These are phyloP conservation scores for Montipora capitata DNA, from an alignment of 92 coral and sea anemone genomes.

Conservation along the genomic window DNA sequence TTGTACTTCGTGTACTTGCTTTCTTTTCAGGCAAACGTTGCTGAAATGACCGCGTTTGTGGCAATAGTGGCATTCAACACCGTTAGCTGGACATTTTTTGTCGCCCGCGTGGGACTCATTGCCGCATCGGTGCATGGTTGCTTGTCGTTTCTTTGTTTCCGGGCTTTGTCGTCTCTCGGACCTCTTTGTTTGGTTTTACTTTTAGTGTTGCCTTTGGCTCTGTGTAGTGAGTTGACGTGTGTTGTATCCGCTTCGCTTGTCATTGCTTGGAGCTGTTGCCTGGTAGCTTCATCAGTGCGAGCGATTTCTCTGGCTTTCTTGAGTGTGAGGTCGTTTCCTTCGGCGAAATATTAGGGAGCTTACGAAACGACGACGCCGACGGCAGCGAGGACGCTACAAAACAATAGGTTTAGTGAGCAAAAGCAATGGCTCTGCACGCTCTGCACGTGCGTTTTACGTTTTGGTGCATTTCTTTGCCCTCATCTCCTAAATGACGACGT, in stretches of 20 bases:
- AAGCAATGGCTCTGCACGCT: no score
- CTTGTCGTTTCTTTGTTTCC: background rate
- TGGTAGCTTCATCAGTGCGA: slow-evolving; percentile 70
- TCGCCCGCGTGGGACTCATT: slow-evolving; percentile 29
- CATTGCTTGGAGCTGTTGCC: slow-evolving; percentile 67
- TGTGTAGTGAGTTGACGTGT: no score
- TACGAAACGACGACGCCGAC: no score
- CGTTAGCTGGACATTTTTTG: slow-evolving; percentile 48
- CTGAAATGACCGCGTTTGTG: slow-evolving; percentile 62
- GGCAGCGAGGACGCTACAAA: no score
- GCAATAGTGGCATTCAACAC: slow-evolving; percentile 55
- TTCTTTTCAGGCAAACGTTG: background rate
- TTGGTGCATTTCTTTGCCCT: no score
- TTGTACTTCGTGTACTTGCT: no score
- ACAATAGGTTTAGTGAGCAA: no score
- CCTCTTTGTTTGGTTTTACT: background rate
- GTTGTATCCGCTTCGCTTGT: background rate
- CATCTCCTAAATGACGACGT: no score
- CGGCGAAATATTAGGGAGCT: slow-evolving; percentile 79
- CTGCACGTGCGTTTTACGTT: no score
- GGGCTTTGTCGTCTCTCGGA: no score
- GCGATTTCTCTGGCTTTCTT: slow-evolving; percentile 75
- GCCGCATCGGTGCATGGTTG: slow-evolving; percentile 33
- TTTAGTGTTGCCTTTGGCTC: no score
- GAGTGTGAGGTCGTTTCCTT: slow-evolving; percentile 65